phyloP scores from a whole-genome alignment of 1,140 invertebrate genomes.

The Brachionus manjavacas region DNA sequence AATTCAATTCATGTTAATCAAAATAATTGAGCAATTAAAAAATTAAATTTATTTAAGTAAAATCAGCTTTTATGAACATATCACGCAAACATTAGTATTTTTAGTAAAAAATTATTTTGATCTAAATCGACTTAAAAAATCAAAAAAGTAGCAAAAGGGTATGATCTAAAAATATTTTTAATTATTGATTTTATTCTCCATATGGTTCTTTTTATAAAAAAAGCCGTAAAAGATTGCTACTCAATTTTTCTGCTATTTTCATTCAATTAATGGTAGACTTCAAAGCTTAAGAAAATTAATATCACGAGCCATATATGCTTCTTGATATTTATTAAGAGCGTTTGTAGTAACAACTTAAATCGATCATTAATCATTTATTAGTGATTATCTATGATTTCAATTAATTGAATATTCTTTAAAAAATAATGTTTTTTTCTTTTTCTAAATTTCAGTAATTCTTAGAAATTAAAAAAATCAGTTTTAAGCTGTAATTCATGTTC shows the following conservation, averaged over 20 bases:
- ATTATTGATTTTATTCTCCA: neutral
- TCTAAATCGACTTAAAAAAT: too few relatives aligned
- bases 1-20: neutral
- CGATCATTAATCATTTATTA: neutral
- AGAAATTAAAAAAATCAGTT: too few relatives aligned
- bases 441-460: too few relatives aligned
- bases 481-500: too few relatives aligned
- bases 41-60: too few relatives aligned
- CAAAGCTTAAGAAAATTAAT: neutral
- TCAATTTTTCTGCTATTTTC: neutral
- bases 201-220: neutral
- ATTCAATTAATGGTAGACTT: neutral
- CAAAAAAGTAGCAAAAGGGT: too few relatives aligned
- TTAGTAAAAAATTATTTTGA: too few relatives aligned
- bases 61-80: too few relatives aligned
- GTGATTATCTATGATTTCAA: neutral
- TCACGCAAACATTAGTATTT: too few relatives aligned
- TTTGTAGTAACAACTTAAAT: neutral
- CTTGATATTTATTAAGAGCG: neutral
- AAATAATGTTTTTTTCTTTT: too few relatives aligned
- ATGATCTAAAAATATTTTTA: too few relatives aligned
- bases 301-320: neutral
- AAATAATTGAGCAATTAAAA: neutral
- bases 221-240: neutral
- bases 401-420: neutral